phyloP scores from a whole-genome alignment of 1,140 invertebrate species.

The Zaprionus camerounensis region DNA sequence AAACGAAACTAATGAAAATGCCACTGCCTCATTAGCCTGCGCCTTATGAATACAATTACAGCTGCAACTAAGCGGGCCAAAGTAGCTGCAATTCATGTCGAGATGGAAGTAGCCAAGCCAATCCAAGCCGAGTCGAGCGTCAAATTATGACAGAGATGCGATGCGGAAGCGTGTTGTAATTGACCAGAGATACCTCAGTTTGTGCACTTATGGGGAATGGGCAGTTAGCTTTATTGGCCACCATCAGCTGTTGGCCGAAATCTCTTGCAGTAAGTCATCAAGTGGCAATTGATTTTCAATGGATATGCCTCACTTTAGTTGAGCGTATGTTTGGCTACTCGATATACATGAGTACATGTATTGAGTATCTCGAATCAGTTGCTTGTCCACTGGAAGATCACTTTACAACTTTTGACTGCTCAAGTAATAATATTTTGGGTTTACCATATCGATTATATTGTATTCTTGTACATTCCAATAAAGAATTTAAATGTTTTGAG shows the following conservation, averaged over 20 bases:
- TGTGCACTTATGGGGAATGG: background rate
- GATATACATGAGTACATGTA: too few relatives aligned
- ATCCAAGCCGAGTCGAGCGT: constrained; percentile 30
- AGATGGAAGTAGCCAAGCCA: constrained; percentile 16
- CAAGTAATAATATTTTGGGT: background rate
- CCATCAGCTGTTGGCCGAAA: background rate
- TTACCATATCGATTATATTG: background rate
- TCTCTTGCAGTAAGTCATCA: background rate
- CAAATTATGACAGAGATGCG: constrained; percentile 56
- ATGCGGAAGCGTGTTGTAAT: constrained; percentile 23
- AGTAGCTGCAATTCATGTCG: constrained; percentile 70
- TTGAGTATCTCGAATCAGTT: too few relatives aligned
- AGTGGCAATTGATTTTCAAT: background rate
- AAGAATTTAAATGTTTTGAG: too few relatives aligned
- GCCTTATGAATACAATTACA: constrained; percentile 59
- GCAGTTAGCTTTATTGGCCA: background rate
- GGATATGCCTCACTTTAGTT: background rate
- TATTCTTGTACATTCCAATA: too few relatives aligned
- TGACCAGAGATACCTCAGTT: background rate
- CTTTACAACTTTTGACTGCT: background rate
- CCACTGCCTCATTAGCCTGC: constrained; percentile 64
- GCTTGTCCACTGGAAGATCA: background rate
- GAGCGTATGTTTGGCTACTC: background rate
- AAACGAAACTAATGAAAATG: constrained; percentile 71
- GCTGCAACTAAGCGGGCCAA: constrained; percentile 35